Conservation (phyloP, 1,140 invertebrate species). For the Armadillidium nasatum region DNA sequence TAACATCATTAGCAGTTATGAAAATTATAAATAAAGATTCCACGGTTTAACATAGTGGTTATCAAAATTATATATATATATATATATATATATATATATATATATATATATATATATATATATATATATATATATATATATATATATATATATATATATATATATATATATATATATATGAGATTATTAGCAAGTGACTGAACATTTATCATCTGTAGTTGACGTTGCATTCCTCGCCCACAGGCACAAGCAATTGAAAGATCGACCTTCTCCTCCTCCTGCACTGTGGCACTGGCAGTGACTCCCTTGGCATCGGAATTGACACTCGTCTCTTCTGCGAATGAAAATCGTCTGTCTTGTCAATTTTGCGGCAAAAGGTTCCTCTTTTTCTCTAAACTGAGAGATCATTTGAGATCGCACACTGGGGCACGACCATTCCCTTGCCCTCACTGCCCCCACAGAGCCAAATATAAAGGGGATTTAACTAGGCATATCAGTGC, state of each 20-base stretch:
- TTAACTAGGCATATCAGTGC: neutral
- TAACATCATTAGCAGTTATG: no score
- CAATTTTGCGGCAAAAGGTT: constrained; percentile 47
- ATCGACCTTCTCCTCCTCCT: neutral
- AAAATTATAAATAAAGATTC: no score
- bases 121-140: constrained; percentile 3
- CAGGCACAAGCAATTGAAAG: neutral
- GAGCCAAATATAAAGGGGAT: constrained; percentile 24
- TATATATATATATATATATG: constrained; percentile 12
- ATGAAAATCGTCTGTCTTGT: constrained; percentile 35
- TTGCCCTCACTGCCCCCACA: constrained; percentile 52
- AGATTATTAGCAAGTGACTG: neutral
- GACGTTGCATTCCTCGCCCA: constrained; percentile 4
- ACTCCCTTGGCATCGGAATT: neutral
- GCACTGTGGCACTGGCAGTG: neutral
- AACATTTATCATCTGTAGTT: neutral
- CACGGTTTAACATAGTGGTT: no score
- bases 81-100: constrained; percentile 15
- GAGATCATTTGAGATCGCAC: constrained; percentile 47
- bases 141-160: constrained; percentile 6
- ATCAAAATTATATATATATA: neutral
- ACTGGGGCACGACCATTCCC: constrained; percentile 55
- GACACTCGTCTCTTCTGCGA: neutral
- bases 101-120: constrained; percentile 11
- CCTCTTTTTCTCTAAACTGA: constrained; percentile 46